Base-by-base conservation (phyloP, 2,113 vertebrate genomes). In the Lota lota region DNA sequence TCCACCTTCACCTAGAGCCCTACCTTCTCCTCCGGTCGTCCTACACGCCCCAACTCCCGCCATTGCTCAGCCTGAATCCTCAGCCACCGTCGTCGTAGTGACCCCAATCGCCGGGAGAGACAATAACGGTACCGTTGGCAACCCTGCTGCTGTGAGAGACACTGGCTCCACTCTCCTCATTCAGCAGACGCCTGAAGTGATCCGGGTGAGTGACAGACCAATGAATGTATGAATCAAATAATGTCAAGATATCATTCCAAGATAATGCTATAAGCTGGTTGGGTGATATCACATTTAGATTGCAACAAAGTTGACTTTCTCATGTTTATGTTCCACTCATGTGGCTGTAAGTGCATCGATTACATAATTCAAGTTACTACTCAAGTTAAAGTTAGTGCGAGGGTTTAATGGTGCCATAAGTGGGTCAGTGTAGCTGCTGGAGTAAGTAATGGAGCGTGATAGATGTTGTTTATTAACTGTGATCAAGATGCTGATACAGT, bases 181-280 rank as follows among this genome's bases (percentile, higher is more conserved):
- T 91, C 97, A 97, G 82, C 97, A 98, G 87, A 93, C 88, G 12
- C 95, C 97, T 80, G 97, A 98, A 76, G 91, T 97, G 78, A 94
- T 98, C 82, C 94, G 96, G 87, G 97, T 99, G 93, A 95, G 96
- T 90, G 21, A 58, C 19, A 72, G n/a, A 69, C 51, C 58, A 22
- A 67, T 22, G 2, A 51, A 47, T 22, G 58, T 19, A 7, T 18
- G 56, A 10, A 20, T 16, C 4, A 58, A 12, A 58, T 16, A 58
- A 15, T 58, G 53, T 18, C 53, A 56, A 18, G 51, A 10, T 53
- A 10, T 53, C 51, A 53, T 12, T 50, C 40, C n/a, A 33, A 33
- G 7, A 33, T 6, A 33, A 4, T 33, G 28, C 28, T 33, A 33
- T 6, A 33, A 33, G 28, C 28, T 33, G 28, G 4, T 33, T 47